Conservation (phyloP, 2,888 invertebrate genomes). For the Prosopocoilus inquinatus region DNA sequence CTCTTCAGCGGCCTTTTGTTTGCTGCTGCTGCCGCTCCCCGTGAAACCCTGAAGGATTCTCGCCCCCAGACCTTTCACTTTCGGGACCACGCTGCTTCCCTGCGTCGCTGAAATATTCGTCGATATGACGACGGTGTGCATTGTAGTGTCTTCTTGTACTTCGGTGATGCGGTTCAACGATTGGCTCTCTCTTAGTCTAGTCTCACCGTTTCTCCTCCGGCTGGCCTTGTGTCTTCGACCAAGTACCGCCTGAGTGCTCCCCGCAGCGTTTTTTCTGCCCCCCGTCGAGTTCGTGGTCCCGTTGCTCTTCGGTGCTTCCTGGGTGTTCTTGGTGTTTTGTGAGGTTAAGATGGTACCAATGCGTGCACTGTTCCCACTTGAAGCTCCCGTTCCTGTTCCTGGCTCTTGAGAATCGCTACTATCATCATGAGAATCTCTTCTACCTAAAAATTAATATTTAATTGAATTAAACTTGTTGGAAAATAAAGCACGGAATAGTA, state of each 20-base stretch:
- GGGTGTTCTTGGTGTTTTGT: slow-evolving; percentile 25
- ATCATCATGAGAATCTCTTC: slow-evolving; percentile 81
- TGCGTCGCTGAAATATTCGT: slow-evolving; percentile 42
- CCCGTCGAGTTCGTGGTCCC: slow-evolving; percentile 36
- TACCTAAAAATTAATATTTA: slow-evolving; percentile 26
- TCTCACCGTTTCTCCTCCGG: slow-evolving; percentile 61
- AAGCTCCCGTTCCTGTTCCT: slow-evolving; percentile 41
- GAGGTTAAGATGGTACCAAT: slow-evolving; percentile 27
- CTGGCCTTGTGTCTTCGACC: slow-evolving; percentile 57
- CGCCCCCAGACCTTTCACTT: slow-evolving; percentile 54
- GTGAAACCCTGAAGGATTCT: slow-evolving; percentile 51
- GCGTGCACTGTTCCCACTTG: slow-evolving; percentile 25
- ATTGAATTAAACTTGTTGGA: too few relatives aligned
- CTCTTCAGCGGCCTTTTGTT: slow-evolving; percentile 36
- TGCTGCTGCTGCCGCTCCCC: slow-evolving; percentile 30
- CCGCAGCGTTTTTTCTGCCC: slow-evolving; percentile 37
- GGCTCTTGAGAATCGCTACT: slow-evolving; percentile 83
- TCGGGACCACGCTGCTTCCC: slow-evolving; percentile 42
- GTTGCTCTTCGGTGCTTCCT: slow-evolving; percentile 27
- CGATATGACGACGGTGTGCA: slow-evolving; percentile 42
- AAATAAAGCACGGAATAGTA: too few relatives aligned
- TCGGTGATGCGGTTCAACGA: slow-evolving; percentile 83
- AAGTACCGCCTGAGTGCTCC: slow-evolving; percentile 45
- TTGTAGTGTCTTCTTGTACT: slow-evolving; percentile 69
- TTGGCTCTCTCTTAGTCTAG: slow-evolving; percentile 74